These are phyloP conservation scores for Orchestia grillus DNA, from an alignment of 1,140 invertebrate species.

Conservation along the genomic window DNA sequence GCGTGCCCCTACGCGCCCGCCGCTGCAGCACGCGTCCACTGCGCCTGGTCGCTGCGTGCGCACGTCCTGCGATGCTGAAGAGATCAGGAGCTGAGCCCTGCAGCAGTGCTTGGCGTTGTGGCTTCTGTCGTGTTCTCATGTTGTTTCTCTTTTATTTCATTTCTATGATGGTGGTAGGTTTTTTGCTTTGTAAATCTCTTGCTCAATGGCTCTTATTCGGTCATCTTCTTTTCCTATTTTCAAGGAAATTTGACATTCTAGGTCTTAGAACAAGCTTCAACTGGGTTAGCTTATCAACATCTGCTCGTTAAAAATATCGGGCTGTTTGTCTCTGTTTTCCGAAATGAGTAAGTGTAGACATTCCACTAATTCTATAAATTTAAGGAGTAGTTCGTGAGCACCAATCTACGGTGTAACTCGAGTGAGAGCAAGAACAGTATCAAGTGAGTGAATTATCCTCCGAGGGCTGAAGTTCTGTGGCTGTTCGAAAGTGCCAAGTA, in stretches of 20 bases:
- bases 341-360: background rate
- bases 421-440: background rate
- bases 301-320: background rate
- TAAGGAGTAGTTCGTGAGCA: background rate
- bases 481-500: background rate
- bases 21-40: background rate
- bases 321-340: background rate
- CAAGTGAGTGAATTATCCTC: no score
- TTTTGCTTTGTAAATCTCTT: background rate
- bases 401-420: background rate
- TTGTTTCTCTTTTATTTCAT: background rate
- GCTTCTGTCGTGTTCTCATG: background rate
- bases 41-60: background rate
- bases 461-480: background rate
- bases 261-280: background rate
- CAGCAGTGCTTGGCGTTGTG: background rate
- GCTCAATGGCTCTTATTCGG: background rate
- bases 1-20: background rate
- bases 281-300: background rate
- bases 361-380: background rate
- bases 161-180: background rate
- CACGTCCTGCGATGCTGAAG: background rate
- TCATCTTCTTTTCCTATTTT: background rate
- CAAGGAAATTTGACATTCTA: background rate
- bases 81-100: background rate